Evolutionary conservation across 2,797 vertebrate species (phyloP), one percentile per base, ranked within the genome.

Genomic region (Tinamus major): DNA sequence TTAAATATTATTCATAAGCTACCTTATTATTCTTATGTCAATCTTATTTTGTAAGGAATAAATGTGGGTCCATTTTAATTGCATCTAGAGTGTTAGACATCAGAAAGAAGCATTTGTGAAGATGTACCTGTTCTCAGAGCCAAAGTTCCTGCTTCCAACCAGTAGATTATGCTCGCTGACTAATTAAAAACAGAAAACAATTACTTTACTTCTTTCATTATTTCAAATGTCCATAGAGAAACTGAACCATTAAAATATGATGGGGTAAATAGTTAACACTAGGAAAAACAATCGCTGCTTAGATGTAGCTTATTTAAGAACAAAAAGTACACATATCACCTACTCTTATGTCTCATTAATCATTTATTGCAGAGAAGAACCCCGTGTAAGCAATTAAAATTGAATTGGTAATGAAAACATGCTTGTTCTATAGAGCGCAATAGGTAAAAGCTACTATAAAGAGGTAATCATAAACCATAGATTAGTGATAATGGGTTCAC

Each of bases 381-480:
- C 19, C 27, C 77, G 44, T 81, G 37, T 29, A 87, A 92, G 42
- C 39, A 94, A 72, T 62, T 86, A 89, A 91, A 94, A 91, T 42
- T 85, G 23, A 74, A 78, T 84, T 92, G 90, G 5, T 70, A 85
- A 42, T 87, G 9, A 49, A 69, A 81, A 89, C 79, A 42, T 39
- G 10, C 0, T 1, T 63, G 13, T 84, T 64, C 39, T 86, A 65
- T 16, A 68, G 53, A 87, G 44, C 87, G 13, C 18, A 94, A n/a
- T 79, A 79, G 26, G 20, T 24, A 88, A 94, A 90, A 90, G 27
- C 31, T 69, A 26, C 46, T 62, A 24, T 55, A 71, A 90, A 92
- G 53, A 46, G 12, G 71, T 63, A 81, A 79, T 78, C 64, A 91
- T 53, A 80, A 96, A 49, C 29, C 8, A 46, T 17, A 91, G 58